These are phyloP conservation scores for Capromys pilorides DNA, from an alignment of 2,797 vertebrate genomes.

Conservation along the genomic window DNA sequence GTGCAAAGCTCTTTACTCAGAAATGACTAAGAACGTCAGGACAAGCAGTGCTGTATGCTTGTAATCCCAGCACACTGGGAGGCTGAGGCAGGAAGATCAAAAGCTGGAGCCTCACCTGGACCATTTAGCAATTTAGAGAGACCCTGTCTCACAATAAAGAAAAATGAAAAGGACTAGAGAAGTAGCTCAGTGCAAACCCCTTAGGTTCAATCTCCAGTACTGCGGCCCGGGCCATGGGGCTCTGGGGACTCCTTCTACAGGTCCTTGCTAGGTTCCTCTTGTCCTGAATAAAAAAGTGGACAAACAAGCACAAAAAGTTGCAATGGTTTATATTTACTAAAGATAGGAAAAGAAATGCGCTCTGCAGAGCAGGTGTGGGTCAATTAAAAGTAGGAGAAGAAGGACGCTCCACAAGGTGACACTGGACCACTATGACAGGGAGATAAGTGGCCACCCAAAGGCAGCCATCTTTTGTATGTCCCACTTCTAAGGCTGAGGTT, in stretches of 20 bases:
- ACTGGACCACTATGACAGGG: not conserved
- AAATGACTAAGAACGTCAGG: not conserved
- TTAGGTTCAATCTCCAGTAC: not conserved
- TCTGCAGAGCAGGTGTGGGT: not conserved
- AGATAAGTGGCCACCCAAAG: not conserved
- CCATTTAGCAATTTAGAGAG: not conserved
- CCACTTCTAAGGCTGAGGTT: not conserved
- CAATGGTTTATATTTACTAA: not conserved
- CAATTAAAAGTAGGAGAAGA: not conserved
- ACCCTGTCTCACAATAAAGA: not conserved
- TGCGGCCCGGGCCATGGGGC: not conserved
- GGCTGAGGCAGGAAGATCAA: not conserved
- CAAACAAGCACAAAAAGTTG: not conserved
- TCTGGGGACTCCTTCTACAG: not conserved
- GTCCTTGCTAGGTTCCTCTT: not conserved
- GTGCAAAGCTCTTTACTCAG: not conserved
- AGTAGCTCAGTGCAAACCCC: not conserved
- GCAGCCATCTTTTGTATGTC: not conserved
- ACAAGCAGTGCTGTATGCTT: not conserved
- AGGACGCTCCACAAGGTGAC: not conserved
- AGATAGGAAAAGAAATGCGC: not conserved
- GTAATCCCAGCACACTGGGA: not conserved
- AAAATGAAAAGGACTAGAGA: not conserved
- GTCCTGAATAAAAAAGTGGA: not conserved
- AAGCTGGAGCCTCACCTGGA: not conserved